Evolutionary conservation across 53 echinoderm and acorn worm species (phyloP).

Genomic region (Stichopus horrens): DNA sequence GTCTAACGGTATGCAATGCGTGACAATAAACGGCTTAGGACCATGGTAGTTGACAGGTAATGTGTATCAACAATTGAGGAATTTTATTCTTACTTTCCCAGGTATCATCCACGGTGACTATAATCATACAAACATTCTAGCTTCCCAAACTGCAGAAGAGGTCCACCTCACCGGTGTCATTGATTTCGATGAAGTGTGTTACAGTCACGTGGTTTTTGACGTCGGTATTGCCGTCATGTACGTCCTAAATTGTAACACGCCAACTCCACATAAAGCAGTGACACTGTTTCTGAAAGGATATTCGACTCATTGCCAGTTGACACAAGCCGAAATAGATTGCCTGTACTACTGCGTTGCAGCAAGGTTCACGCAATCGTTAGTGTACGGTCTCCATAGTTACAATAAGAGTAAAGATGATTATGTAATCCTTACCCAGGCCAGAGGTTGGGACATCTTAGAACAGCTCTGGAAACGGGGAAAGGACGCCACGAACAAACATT

Average conservation of each 20-base stretch:
- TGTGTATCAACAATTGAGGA: too few relatives aligned
- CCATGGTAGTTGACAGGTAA: too few relatives aligned
- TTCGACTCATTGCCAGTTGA: slow-evolving; percentile 49
- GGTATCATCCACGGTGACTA: slow-evolving; percentile 85
- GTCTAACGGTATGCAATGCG: too few relatives aligned
- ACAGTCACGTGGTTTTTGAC: slow-evolving; percentile 71
- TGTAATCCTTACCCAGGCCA: slow-evolving; percentile 48
- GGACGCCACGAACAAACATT: slow-evolving; percentile 29
- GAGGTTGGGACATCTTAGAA: slow-evolving; percentile 62
- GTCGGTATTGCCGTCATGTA: slow-evolving; percentile 64
- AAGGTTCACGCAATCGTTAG: slow-evolving; percentile 60
- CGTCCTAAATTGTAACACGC: slow-evolving; percentile 58
- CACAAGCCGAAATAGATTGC: slow-evolving; percentile 47
- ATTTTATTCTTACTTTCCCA: slow-evolving; percentile 16
- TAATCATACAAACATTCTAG: slow-evolving; percentile 71
- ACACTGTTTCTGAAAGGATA: slow-evolving; percentile 67
- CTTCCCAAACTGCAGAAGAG: background rate
- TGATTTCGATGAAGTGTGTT: slow-evolving; percentile 66
- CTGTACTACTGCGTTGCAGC: slow-evolving; percentile 64
- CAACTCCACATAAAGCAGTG: slow-evolving; percentile 58
- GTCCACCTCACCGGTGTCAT: slow-evolving; percentile 62
- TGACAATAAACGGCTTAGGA: background rate
- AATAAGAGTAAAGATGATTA: slow-evolving; percentile 53
- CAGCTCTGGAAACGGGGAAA: slow-evolving; percentile 56
- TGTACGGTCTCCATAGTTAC: slow-evolving; percentile 51